Percentiles rank a stretch among this genome's conserved stretches.
phyloP scores from a whole-genome alignment of 2,888 invertebrate species.

The Neocrepidodera transversa region DNA sequence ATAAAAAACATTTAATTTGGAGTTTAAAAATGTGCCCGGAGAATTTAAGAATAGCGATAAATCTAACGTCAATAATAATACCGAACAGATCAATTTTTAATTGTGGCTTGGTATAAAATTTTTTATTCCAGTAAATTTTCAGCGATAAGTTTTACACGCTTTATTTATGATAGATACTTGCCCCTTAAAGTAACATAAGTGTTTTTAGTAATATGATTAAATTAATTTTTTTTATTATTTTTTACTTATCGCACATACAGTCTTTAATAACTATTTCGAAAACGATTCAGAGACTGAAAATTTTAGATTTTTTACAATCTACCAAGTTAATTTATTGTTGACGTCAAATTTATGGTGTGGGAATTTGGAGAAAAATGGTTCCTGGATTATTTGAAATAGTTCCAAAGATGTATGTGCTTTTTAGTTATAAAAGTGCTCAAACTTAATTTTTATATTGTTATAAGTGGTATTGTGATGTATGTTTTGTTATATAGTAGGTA shows the following conservation, averaged over 20 bases:
- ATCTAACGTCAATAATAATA: too few species aligned
- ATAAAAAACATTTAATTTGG: too few species aligned
- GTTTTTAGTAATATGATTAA: conserved; percentile 33
- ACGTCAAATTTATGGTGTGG: background rate
- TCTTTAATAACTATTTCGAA: conserved; percentile 19
- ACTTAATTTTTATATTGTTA: conserved; percentile 51
- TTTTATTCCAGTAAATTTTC: conserved; percentile 18
- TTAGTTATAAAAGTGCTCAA: conserved; percentile 49
- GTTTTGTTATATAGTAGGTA: conserved; percentile 47
- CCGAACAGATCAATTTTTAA: too few species aligned
- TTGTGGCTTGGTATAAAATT: conserved; percentile 25
- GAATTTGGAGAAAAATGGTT: background rate
- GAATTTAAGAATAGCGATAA: too few species aligned
- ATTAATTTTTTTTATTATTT: conserved; percentile 35
- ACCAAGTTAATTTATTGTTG: background rate
- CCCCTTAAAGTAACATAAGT: conserved; percentile 32
- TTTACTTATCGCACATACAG: conserved; percentile 26
- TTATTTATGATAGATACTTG: conserved; percentile 42
- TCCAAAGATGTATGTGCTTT: conserved; percentile 4
- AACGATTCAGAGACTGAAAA: background rate
- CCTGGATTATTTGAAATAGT: background rate
- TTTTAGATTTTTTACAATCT: conserved; percentile 3
- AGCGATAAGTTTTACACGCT: conserved; percentile 39
- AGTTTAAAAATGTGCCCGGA: too few species aligned
- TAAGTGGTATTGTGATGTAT: conserved; percentile 56